Evolutionary conservation across 53 echinoderm and acorn worm species (phyloP).

Genomic region (Antedon mediterranea): DNA sequence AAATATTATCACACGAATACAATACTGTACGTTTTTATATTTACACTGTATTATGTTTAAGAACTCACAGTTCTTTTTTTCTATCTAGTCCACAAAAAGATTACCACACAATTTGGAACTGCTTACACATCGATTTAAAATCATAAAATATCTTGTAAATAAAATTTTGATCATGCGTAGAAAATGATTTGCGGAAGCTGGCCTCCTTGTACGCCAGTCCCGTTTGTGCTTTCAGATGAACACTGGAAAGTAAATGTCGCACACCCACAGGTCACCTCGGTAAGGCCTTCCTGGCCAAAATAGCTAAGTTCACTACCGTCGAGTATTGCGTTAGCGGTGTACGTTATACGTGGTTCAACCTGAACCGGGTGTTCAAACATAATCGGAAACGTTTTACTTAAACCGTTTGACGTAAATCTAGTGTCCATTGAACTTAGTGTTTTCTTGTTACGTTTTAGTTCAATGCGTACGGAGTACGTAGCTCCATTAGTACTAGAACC

Average conservation of each 20-base stretch:
- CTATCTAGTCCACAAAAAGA: too few relatives aligned
- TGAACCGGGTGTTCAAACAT: slow-evolving; percentile 82
- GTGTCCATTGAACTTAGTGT: slow-evolving; percentile 72
- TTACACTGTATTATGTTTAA: too few relatives aligned
- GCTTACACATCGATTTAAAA: neutral
- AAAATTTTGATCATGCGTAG: slow-evolving; percentile 61
- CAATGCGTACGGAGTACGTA: slow-evolving; percentile 74
- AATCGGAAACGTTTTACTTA: slow-evolving; percentile 77
- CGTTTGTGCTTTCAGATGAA: slow-evolving; percentile 96
- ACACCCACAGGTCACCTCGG: slow-evolving; percentile 61
- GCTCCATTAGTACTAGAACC: slow-evolving; percentile 86
- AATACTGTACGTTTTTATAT: too few relatives aligned
- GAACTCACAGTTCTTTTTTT: too few relatives aligned
- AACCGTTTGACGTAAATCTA: slow-evolving; percentile 89
- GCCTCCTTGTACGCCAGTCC: slow-evolving; percentile 95
- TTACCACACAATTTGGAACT: neutral
- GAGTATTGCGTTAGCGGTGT: slow-evolving; percentile 87
- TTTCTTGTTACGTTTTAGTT: slow-evolving; percentile 74
- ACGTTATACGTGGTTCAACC: slow-evolving; percentile 80
- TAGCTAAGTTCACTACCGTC: slow-evolving; percentile 82
- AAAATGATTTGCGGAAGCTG: slow-evolving; percentile 96
- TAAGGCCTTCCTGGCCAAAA: slow-evolving; percentile 94
- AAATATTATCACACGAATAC: too few relatives aligned
- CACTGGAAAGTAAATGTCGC: slow-evolving; percentile 94
- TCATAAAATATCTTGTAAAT: neutral